Evolutionary conservation across 2,888 invertebrate species (phyloP), one percentile per base, ranked within the genome.

Genomic region (Poecilobothrus nobilitatus): DNA sequence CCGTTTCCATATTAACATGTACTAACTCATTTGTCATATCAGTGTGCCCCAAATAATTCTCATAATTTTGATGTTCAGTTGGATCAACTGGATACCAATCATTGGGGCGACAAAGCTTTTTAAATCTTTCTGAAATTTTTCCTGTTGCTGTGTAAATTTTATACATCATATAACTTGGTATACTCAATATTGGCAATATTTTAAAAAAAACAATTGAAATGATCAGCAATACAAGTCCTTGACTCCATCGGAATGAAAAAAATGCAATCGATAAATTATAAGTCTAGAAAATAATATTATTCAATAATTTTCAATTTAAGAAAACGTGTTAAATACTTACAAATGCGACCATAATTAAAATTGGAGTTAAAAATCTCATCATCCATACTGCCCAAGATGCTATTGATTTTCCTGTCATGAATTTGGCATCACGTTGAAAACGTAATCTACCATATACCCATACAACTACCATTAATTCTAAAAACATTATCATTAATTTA

Each of bases 401-500:
- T 20, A 67, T 68, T 2, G 22, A 66, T 15, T 65, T 70, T 18
- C 53, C 68, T 2, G 69, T 70, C 72, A 73, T 73, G 20, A 71
- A 72, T 12, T 15, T 7, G 10, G 73, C n/a, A n/a, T n/a, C n/a
- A n/a, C n/a, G n/a, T n/a, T 72, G 71, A n/a, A 73, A 71, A 0
- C 73, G 63, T 7, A 68, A 67, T 1, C 71, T 67, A 18, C 73
- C 73, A 68, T 73, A 73, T 20, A 73, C 20, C 72, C 73, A 73
- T 2, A 71, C 66, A 1, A 73, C 69, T 10, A 73, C 68, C 8
- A 73, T 66, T 4, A 73, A 22, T 10, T 73, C 70, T 8, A 73
- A n/a, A 0, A 81, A 80, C 63, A 84, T 93, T 91, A 93, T 71
- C 91, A 92, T 1, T 92, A 93, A 79, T 83, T 93, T 69, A 86